Evolutionary conservation across 2,113 vertebrate genomes (phyloP).

Genomic region (Sula dactylatra): DNA sequence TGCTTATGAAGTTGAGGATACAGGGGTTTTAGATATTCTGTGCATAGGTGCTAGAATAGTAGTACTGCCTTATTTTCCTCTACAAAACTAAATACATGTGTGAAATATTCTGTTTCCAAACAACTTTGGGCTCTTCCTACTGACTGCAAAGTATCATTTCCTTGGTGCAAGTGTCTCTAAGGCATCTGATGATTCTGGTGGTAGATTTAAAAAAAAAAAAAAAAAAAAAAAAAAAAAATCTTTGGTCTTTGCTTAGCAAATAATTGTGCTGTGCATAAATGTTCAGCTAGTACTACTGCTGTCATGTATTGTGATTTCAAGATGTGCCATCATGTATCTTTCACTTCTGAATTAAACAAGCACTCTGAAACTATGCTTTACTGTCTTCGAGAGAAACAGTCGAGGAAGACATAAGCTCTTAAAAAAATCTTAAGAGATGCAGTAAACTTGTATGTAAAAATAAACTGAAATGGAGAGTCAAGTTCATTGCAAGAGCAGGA

Average conservation of each 20-base stretch:
- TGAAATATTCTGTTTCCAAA: background rate
- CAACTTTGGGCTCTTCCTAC: background rate
- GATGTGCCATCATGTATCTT: background rate
- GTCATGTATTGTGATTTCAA: background rate
- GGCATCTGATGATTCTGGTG: background rate
- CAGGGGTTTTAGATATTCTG: background rate
- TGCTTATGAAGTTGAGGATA: background rate
- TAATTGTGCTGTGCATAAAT: background rate
- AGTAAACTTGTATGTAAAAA: background rate
- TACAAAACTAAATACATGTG: background rate
- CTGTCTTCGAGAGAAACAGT: background rate
- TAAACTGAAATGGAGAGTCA: background rate
- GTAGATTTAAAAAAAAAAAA: background rate
- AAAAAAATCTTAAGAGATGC: background rate
- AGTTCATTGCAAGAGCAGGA: background rate
- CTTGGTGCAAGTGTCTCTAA: background rate
- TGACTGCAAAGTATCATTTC: background rate
- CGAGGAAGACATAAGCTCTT: background rate
- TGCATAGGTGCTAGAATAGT: background rate
- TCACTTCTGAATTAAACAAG: background rate
- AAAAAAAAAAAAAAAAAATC: background rate
- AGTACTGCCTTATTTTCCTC: background rate
- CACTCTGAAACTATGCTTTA: background rate
- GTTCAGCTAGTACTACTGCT: background rate
- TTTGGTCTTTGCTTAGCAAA: background rate